Evolutionary conservation across 2,797 vertebrate species (phyloP), one percentile per base, ranked within the genome.

Genomic region (Morus bassanus): DNA sequence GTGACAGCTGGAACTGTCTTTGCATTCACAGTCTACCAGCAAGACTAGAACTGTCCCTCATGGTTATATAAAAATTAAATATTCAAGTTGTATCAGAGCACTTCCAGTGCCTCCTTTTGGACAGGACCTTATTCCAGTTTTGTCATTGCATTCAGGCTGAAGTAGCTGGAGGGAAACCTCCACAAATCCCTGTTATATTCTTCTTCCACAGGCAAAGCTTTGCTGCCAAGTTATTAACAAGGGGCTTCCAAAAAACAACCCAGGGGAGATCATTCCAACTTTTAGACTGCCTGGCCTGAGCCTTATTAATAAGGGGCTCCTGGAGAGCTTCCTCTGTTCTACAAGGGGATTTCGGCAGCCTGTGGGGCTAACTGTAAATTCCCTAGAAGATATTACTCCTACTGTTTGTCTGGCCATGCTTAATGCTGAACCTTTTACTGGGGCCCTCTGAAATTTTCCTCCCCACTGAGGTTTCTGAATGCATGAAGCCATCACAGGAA

Each of bases 401-500:
- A 83, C 94, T 94, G 96, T 93, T 94, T 78, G 15, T 84, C 87
- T 93, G 91, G 57, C 94, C 25, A 5, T 86, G 65, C 57, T 88
- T 90, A 56, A 73, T 35, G 92, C 59, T 59, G 89, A 92, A 81
- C 39, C 18, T 90, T 94, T 96, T 65, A 67, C 67, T 56, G 73
- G 56, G 85, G 65, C 56, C 79, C 70, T 95, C 91, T 77, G 91
- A 91, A 93, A 91, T 79, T 85, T 92, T 89, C 74, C 85, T 95
- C 89, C 88, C 88, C 67, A 46, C 87, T 84, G 85, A 92, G 75
- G 79, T 90, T 92, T 93, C 2, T 9, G 87, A 93, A 91, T 95
- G 76, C 78, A 97, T 86, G 97, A 95, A 97, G 73, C 89, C 89
- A 78, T 94, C 96, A 74, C 95, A 95, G 97, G 97, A 98, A 98